phyloP scores from a whole-genome alignment of 2,888 invertebrate species.

The Aporophyla lueneburgensis region DNA sequence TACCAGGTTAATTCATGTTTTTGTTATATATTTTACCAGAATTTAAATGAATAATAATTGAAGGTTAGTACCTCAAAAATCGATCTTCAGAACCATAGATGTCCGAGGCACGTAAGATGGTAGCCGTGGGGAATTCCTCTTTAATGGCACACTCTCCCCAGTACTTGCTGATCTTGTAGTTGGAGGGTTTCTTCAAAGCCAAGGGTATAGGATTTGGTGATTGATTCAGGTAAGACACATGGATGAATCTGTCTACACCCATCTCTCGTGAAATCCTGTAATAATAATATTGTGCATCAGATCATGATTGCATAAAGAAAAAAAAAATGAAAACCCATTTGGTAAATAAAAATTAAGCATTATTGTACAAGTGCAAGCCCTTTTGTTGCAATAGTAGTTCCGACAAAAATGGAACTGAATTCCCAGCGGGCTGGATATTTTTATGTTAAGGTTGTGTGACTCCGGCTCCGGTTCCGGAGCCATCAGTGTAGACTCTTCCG shows the following conservation, averaged over 20 bases:
- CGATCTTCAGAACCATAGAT: slow-evolving; percentile 97
- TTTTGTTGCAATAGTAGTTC: neutral
- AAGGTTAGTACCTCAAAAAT: slow-evolving; percentile 92
- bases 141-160: slow-evolving; percentile 97
- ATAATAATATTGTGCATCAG: neutral
- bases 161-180: slow-evolving; percentile 94
- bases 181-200: slow-evolving; percentile 93
- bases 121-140: slow-evolving; percentile 98
- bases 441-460: no score
- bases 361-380: neutral
- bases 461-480: no score
- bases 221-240: slow-evolving; percentile 97
- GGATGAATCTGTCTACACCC: slow-evolving; percentile 98
- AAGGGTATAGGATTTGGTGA: slow-evolving; percentile 92
- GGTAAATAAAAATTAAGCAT: neutral
- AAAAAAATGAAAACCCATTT: neutral
- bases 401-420: no score
- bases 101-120: slow-evolving; percentile 97
- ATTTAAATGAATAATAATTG: neutral
- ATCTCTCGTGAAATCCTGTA: slow-evolving; percentile 87
- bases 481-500: no score
- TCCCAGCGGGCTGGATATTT: no score
- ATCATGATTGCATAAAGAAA: no score
- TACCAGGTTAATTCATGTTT: neutral
- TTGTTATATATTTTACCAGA: neutral